A percentile compares a stretch with the other conserved stretches of the same genome.
These are phyloP conservation scores for Archocentrus centrarchus DNA, from an alignment of 2,113 vertebrate genomes.

Conservation along the genomic window DNA sequence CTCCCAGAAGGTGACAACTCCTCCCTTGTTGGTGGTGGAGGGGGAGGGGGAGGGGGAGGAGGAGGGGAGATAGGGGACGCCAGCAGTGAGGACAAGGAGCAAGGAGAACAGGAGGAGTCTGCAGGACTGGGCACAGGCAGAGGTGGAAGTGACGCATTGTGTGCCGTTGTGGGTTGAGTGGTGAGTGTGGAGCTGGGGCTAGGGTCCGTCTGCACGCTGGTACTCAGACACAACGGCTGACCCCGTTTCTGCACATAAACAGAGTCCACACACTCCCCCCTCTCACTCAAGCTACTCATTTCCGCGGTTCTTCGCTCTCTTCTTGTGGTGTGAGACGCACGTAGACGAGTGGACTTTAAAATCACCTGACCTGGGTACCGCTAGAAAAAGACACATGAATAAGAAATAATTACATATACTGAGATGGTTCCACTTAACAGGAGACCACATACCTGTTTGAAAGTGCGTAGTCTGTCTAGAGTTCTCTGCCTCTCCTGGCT, in stretches of 20 bases:
- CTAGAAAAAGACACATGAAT: conserved; percentile 65
- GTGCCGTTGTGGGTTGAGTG: conserved; percentile 78
- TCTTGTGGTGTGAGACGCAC: conserved; percentile 83
- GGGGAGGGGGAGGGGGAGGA: conserved; percentile 76
- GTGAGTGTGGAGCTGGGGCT: conserved; percentile 75
- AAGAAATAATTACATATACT: background rate
- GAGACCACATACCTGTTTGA: conserved; percentile 88
- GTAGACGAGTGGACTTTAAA: conserved; percentile 93
- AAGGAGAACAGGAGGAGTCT: conserved; percentile 74
- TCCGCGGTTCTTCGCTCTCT: conserved; percentile 64
- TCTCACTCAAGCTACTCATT: conserved; percentile 52
- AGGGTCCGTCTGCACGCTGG: conserved; percentile 83
- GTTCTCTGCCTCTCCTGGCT: conserved; percentile 96
- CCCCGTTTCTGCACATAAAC: conserved; percentile 35
- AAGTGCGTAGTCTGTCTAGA: conserved; percentile 92
- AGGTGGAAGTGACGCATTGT: conserved; percentile 69
- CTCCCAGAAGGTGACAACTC: conserved; percentile 52
- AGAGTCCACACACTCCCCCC: conserved; percentile 29
- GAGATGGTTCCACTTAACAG: background rate
- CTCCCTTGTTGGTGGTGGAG: conserved; percentile 71
- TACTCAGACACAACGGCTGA: conserved; percentile 81
- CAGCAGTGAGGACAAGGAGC: conserved; percentile 69
- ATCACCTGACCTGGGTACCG: conserved; percentile 96
- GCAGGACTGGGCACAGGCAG: conserved; percentile 63
- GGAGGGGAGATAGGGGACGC: conserved; percentile 70